Evolutionary conservation across 2,888 invertebrate genomes (phyloP), one percentile per base, ranked within the genome.

Genomic region (Polydrusus tereticollis): DNA sequence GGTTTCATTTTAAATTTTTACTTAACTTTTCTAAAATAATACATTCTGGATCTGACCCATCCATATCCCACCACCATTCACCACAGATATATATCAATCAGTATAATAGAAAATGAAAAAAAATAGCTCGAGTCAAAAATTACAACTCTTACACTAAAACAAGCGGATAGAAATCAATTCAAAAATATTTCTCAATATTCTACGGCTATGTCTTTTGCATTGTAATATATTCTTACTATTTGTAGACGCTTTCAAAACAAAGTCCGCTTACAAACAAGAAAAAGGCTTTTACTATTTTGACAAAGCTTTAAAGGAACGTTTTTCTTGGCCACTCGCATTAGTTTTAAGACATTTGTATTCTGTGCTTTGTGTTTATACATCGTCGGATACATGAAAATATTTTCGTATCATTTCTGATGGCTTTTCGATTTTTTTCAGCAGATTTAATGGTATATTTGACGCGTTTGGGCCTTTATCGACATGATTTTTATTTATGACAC

Each of bases 331-430:
- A 20, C 14, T 21, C 21, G 12, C 20, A 21, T 47, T 47, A 47
- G 20, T 47, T 47, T 23, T 12, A 47, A 47, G 12, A 21, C 47
- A 47, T 47, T 47, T 47, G 21, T 47, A 47, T 47, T 47, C 47
- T 5, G 7, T 45, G 45, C 41, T 21, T 21, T 20, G 20, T 45
- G 2, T 45, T n/a, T 47, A 21, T 47, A n/a, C 47, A 20, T 47
- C n/a, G 23, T n/a, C 2, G 5, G 23, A 12, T 2, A 23, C 21
- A 4, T 0, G 23, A 18, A 47, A n/a, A 12, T 47, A 47, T 21
- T 23, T 47, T 47, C n/a, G 2, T 21, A n/a, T 47, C 23, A 47
- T 47, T 20, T 5, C 20, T 45, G 20, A 45, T 16, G 41, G 16
- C 16, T 36, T 36, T 10, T 10, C 2, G 12, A 36, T 36, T 36